Percentiles rank a stretch among this genome's conserved stretches.
Conservation (phyloP, 2,888 invertebrate species). For the Spicauda simplicius region DNA sequence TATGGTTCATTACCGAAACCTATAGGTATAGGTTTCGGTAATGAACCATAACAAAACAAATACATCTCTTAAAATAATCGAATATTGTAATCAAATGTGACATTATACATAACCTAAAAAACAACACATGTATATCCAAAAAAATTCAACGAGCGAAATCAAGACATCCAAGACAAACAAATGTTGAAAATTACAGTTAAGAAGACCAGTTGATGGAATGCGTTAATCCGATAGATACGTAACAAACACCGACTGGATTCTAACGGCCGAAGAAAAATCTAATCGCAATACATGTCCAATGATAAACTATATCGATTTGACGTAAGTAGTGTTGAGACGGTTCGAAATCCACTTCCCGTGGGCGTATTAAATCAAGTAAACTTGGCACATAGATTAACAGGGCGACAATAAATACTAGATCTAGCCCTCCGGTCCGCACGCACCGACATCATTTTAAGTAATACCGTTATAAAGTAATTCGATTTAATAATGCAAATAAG, state of each 20-base stretch:
- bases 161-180: not conserved
- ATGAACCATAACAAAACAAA: no score
- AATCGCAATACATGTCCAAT: constrained; percentile 26
- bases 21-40: no score
- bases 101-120: no score
- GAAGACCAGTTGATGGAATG: constrained; percentile 15
- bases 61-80: no score
- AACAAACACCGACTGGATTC: constrained; percentile 18
- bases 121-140: no score
- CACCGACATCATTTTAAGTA: constrained; percentile 30
- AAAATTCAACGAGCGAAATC: no score
- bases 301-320: constrained; percentile 34
- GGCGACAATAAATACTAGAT: constrained; percentile 34
- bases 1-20: no score
- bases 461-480: constrained; percentile 34
- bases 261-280: constrained; percentile 28
- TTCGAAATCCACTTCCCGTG: constrained; percentile 32
- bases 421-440: constrained; percentile 31
- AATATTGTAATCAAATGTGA: no score
- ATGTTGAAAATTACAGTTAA: constrained; percentile 24
- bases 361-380: constrained; percentile 35
- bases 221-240: constrained; percentile 16
- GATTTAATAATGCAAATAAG: constrained; percentile 36
- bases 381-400: constrained; percentile 35
- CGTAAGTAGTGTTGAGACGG: constrained; percentile 34